A percentile compares a stretch with the other conserved stretches of the same genome.
phyloP scores from a whole-genome alignment of 2,113 vertebrate genomes.

The Actenoides lindsayi region DNA sequence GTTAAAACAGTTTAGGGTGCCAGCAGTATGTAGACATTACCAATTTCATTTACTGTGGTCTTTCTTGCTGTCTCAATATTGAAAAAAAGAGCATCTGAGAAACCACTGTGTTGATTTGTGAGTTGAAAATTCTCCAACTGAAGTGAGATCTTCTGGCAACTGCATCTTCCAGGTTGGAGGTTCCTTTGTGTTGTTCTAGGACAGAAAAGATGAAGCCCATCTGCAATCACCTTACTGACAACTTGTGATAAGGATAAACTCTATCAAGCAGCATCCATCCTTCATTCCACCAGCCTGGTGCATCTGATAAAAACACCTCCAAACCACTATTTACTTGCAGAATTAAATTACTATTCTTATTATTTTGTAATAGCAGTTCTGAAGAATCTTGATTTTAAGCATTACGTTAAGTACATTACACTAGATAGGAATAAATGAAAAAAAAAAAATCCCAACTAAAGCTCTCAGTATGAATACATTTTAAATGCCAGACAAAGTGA shows the following conservation, averaged over 20 bases:
- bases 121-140: background rate
- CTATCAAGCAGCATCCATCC: background rate
- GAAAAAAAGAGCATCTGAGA: background rate
- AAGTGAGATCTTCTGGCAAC: background rate
- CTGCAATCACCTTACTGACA: background rate
- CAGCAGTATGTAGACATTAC: background rate
- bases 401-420: background rate
- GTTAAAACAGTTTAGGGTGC: background rate
- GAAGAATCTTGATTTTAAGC: background rate
- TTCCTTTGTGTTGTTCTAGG: background rate
- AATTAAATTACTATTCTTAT: background rate
- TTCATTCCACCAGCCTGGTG: background rate
- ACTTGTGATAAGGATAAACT: background rate
- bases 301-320: accelerated
- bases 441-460: background rate
- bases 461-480: background rate
- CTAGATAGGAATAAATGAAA: background rate
- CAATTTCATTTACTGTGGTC: background rate
- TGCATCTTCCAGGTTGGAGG: background rate
- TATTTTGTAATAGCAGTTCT: background rate
- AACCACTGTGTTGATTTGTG: background rate
- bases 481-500: background rate
- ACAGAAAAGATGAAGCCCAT: background rate
- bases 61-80: background rate
- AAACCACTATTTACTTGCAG: background rate